Percentiles rank a stretch among this genome's conserved stretches.
Conservation (phyloP, 2,113 vertebrate species). For the Verasper variegatus region DNA sequence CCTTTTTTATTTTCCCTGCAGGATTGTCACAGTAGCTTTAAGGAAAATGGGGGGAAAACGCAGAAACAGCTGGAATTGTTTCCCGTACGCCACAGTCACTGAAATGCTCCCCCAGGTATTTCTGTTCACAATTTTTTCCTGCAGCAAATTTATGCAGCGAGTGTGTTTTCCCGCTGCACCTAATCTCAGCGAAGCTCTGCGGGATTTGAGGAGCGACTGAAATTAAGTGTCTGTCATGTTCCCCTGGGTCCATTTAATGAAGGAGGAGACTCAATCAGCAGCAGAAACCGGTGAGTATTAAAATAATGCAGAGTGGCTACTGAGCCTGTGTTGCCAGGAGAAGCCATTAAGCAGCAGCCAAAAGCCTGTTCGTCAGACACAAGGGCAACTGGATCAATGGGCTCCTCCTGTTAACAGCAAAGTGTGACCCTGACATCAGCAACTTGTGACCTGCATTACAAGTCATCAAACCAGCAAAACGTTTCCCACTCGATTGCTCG, state of each 20-base stretch:
- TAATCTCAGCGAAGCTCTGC: not conserved
- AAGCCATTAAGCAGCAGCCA: not conserved
- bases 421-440: slow-evolving; percentile 2
- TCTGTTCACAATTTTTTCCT: not conserved
- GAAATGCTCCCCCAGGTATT: not conserved
- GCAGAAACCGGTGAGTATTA: not conserved
- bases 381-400: not conserved
- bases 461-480: slow-evolving; percentile 3
- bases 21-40: not conserved
- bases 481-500: not conserved
- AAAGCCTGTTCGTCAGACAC: not conserved
- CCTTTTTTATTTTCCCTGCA: not conserved
- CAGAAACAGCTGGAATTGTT: not conserved
- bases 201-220: not conserved
- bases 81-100: not conserved
- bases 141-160: slow-evolving; percentile 15
- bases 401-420: slow-evolving; percentile 6
- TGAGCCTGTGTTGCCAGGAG: not conserved
- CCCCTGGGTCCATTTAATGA: slow-evolving; percentile 12
- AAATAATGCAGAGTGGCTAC: not conserved
- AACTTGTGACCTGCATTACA: slow-evolving; percentile 17
- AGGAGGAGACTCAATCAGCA: not conserved
- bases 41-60: not conserved
- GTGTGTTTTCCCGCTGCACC: not conserved
- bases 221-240: slow-evolving; percentile 1